Evolutionary conservation across 2,797 vertebrate species (phyloP).

Genomic region (Neosilurus mollespiculum): DNA sequence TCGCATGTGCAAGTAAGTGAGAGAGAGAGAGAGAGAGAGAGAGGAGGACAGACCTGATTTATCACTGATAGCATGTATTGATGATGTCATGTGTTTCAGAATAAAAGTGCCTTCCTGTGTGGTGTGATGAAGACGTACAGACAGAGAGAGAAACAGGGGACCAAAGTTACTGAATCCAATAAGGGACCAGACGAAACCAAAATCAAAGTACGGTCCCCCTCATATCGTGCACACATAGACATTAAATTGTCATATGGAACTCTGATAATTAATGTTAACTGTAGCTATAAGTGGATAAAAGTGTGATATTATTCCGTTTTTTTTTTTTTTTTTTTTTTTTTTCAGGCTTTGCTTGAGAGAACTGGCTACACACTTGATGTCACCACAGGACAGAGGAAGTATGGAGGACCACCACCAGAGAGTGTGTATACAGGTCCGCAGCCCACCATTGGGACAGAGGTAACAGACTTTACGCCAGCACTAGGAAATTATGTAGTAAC

Average conservation of each 20-base stretch:
- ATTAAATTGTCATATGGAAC: too few species aligned
- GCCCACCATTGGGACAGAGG: slow-evolving; percentile 91
- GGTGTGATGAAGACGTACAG: slow-evolving; percentile 99
- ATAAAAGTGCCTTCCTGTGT: slow-evolving; percentile 99
- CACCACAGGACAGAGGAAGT: slow-evolving; percentile 95
- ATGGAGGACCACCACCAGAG: slow-evolving; percentile 92
- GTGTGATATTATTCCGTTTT: too few species aligned
- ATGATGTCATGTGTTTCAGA: slow-evolving; percentile 69
- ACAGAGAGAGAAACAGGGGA: slow-evolving; percentile 97
- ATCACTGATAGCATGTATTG: neutral
- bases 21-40: neutral
- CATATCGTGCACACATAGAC: too few species aligned
- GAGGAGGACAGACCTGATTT: neutral
- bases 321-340: too few species aligned
- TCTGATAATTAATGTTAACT: neutral
- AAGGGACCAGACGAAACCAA: slow-evolving; percentile 97
- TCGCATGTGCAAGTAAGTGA: slow-evolving; percentile 93
- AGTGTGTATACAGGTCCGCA: slow-evolving; percentile 85
- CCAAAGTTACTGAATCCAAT: slow-evolving; percentile 90
- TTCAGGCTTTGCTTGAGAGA: slow-evolving; percentile 87
- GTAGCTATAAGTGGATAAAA: neutral
- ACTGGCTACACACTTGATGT: slow-evolving; percentile 95
- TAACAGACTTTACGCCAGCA: neutral
- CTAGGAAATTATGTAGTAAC: too few species aligned
- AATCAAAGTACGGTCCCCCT: slow-evolving; percentile 79